Base-by-base conservation (phyloP, 2,888 invertebrate genomes). In the Clepsis dumicolana region DNA sequence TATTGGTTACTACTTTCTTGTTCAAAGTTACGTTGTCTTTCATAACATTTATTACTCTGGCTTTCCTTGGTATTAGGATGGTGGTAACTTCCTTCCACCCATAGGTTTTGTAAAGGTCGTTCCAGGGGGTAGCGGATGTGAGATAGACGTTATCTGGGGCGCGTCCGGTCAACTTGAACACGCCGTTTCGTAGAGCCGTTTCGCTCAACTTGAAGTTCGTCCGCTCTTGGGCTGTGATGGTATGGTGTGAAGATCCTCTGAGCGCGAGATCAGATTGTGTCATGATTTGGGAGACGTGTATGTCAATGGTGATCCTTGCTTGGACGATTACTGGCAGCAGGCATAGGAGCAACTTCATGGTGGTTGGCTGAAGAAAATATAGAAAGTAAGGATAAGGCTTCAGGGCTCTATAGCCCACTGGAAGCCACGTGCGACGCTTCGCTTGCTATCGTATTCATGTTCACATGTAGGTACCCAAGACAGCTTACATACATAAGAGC, bases 111-210 rank as follows among this genome's bases (percentile, higher is more conserved):
- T 63, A 63, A 2, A 63, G 14, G 8, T 63, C 63, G n/a, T 63
- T 54, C 63, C 63, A 63, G 0, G 63, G 63, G 0, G 63, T 63
- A 4, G 63, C 53, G 7, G 53, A 38, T 41, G 16, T 41, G 27
- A 63, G 10, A 3, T 18, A 63, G 0, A 41, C 53, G 41, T 63
- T 21, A 7, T 41, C 41, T 1, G 63, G 63, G 2, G n/a, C 1
- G 5, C 38, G 53, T 1, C 41, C 63, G 1, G 63, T 54, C 4
- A 63, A 10, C 0, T 63, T 27, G 2, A n/a, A 27, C 3, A 54
- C 27, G 1, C 53, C 41, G 1, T 27, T 29, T 18, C n/a, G 35
- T 0, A 63, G 14, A 14, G n/a, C 27, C 14, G 14, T 1, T 7
- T 63, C 52, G 27, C 25, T 21, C 10, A 63, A 8, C 1, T 63